Base-by-base conservation (phyloP, 2,888 invertebrate species). In the Mythimna albipuncta region DNA sequence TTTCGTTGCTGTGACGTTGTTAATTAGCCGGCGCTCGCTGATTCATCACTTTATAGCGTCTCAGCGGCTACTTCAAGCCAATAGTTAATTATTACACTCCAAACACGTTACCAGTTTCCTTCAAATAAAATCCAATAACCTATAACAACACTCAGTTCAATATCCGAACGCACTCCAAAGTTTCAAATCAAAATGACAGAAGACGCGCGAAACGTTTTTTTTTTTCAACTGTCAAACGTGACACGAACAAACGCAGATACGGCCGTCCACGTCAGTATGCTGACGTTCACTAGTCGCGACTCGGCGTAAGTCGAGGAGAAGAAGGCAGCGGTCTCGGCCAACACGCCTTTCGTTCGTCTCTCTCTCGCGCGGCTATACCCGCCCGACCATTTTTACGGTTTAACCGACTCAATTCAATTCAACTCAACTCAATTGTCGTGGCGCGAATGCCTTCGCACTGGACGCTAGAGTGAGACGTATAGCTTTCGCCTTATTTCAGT, bases 351-450 rank as follows among this genome's bases (percentile, higher is more conserved):
- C 95, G 92, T 94, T 93, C 93, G 93, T 96, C 96, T 95, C 96
- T 91, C 93, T 96, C 96, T 93, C 92, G 91, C 96, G 93, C 92
- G 90, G 89, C 93, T 91, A 93, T 93, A 87, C 94, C 94, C 95
- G 92, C 95, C 94, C 93, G 95, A 94, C 93, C 94, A 94, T 96
- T 96, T 96, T 96, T 96, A 95, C 95, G 91, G 93, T 95, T 96
- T 94, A 94, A 94, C 95, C 95, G 92, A 95, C 95, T 96, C 96
- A 95, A 96, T 95, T 95, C 95, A 96, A 96, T 96, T 96, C 95
- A 96, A 96, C 95, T 95, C 95, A 96, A 96, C 96, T 96, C 95
- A 95, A 96, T 96, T 95, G 95, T 96, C 96, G 95, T 95, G 91
- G 93, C 94, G 93, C 94, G 92, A 96, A 94, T 93, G 94, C 95